These are phyloP conservation scores for Homarus americanus DNA, from an alignment of 1,140 invertebrate species.

Conservation along the genomic window DNA sequence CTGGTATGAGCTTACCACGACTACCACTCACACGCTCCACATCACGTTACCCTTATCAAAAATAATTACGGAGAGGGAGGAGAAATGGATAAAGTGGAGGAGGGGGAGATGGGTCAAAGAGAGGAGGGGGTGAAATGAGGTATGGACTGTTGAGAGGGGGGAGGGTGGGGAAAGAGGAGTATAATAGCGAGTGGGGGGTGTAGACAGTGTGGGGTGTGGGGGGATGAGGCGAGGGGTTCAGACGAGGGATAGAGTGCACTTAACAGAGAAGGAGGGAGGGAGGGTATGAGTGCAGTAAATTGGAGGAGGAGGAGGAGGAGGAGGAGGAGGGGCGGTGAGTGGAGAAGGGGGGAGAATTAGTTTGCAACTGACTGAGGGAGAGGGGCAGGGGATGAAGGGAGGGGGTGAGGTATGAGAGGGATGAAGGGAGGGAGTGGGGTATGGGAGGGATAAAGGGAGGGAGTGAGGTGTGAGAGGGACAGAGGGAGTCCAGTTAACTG, in stretches of 20 bases:
- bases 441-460: not conserved
- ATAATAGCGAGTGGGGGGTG: too few relatives aligned
- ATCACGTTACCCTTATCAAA: slow-evolving; percentile 29
- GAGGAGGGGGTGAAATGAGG: not conserved
- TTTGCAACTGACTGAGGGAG: too few relatives aligned
- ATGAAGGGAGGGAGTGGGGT: not conserved
- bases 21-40: not conserved
- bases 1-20: not conserved
- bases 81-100: not conserved
- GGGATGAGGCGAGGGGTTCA: too few relatives aligned
- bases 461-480: too few relatives aligned
- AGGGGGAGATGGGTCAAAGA: not conserved
- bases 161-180: too few relatives aligned
- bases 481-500: too few relatives aligned
- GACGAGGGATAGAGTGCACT: too few relatives aligned
- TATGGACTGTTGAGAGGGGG: too few relatives aligned
- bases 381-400: too few relatives aligned
- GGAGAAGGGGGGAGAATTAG: not conserved
- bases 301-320: too few relatives aligned
- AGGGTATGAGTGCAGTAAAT: too few relatives aligned
- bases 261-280: too few relatives aligned
- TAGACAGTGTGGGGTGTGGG: not conserved
- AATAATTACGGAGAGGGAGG: slow-evolving; percentile 6
- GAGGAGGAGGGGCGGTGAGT: not conserved
- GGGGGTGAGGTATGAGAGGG: not conserved